A percentile compares a stretch with the other conserved stretches of the same genome.
Evolutionary conservation across 2,888 invertebrate genomes (phyloP).

Genomic region (Drosophila seclusa): DNA sequence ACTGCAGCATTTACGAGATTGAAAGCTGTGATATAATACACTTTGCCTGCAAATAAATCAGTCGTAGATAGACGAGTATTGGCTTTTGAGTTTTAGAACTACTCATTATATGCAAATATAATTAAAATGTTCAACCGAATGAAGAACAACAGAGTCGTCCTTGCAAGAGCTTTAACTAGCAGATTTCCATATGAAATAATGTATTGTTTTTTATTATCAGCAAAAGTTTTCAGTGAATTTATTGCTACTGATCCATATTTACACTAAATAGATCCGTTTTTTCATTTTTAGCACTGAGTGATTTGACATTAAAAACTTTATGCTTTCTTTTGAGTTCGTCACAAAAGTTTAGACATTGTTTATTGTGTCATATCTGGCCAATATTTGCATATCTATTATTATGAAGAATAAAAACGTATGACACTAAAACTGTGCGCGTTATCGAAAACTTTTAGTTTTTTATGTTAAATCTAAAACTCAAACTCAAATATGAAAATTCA

Average conservation of each 20-base stretch:
- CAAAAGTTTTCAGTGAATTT: not conserved
- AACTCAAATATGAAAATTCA: not conserved
- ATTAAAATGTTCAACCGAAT: not conserved
- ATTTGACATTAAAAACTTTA: constrained; percentile 11
- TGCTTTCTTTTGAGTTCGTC: constrained; percentile 11
- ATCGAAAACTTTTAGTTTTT: constrained; percentile 8
- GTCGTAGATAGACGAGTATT: not conserved
- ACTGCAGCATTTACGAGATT: constrained; percentile 3
- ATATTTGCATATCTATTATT: constrained; percentile 11
- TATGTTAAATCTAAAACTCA: not conserved
- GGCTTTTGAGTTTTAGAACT: not conserved
- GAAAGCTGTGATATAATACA: constrained; percentile 10
- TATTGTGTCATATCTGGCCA: constrained; percentile 11
- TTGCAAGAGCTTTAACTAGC: not conserved
- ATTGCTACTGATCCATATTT: not conserved
- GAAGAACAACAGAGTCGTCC: not conserved
- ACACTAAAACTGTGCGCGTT: constrained; percentile 1
- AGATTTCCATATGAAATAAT: not conserved
- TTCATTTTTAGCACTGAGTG: not conserved
- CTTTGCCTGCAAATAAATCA: not conserved
- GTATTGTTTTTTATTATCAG: not conserved
- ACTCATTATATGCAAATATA: not conserved
- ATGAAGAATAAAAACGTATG: constrained; percentile 5
- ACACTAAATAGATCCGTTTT: not conserved
- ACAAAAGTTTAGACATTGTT: constrained; percentile 28